A percentile compares a stretch with the other conserved stretches of the same genome.
Evolutionary conservation across 2,113 vertebrate genomes (phyloP).

Genomic region (Neolamprologus caudopunctatus): DNA sequence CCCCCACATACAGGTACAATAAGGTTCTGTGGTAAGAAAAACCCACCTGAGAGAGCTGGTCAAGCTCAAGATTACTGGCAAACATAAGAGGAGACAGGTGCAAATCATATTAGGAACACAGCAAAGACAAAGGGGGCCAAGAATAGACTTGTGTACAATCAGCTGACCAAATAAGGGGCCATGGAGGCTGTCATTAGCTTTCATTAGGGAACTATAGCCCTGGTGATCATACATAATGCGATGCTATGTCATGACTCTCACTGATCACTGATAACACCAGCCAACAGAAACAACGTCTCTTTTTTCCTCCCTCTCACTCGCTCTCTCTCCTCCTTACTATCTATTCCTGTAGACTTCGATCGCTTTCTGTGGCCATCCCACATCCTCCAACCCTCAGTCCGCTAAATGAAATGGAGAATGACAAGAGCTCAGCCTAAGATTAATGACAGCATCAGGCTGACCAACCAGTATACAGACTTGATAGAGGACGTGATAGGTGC

Average conservation of each 20-base stretch:
- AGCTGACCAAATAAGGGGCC: slow-evolving; percentile 37
- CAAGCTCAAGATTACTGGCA: slow-evolving; percentile 46
- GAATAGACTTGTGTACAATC: slow-evolving; percentile 46
- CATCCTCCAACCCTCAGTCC: slow-evolving; percentile 29
- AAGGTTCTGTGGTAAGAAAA: slow-evolving; percentile 23
- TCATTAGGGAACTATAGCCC: slow-evolving; percentile 45
- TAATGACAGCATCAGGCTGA: slow-evolving; percentile 58
- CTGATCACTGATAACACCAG: slow-evolving; percentile 42
- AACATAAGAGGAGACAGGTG: slow-evolving; percentile 70
- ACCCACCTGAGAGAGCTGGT: slow-evolving; percentile 59
- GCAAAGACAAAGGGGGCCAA: slow-evolving; percentile 49
- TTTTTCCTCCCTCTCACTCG: not conserved
- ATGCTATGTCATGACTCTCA: slow-evolving; percentile 33
- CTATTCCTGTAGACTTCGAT: slow-evolving; percentile 53
- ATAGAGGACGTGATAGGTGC: not conserved
- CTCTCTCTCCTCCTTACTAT: slow-evolving; percentile 1
- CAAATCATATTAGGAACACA: slow-evolving; percentile 66
- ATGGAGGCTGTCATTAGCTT: slow-evolving; percentile 45
- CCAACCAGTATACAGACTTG: not conserved
- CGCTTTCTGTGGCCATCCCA: slow-evolving; percentile 21
- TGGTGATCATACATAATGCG: slow-evolving; percentile 42
- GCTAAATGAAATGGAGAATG: slow-evolving; percentile 63
- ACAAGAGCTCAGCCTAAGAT: slow-evolving; percentile 52
- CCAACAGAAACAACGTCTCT: slow-evolving; percentile 10
- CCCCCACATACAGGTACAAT: not conserved